A percentile compares a stretch with the other conserved stretches of the same genome.
These are phyloP conservation scores for Temnothorax longispinosus DNA, from an alignment of 1,140 invertebrate genomes.

Conservation along the genomic window DNA sequence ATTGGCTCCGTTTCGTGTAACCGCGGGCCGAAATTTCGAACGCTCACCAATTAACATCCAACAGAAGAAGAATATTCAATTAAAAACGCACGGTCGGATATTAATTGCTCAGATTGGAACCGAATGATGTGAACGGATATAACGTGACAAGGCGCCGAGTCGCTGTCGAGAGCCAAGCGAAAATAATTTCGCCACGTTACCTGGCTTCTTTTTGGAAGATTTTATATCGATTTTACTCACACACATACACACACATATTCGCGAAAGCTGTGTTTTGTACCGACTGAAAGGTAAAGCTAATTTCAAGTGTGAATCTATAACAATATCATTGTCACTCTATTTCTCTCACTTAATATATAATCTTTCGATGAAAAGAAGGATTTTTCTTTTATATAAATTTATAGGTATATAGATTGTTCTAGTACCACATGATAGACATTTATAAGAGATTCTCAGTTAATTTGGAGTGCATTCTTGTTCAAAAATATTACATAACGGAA, in stretches of 20 bases:
- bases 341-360: neutral
- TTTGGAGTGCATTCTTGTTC: neutral
- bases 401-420: neutral
- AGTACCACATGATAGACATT: neutral
- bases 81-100: constrained; percentile 14
- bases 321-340: neutral
- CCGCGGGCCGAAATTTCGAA: constrained; percentile 39
- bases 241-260: neutral
- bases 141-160: neutral
- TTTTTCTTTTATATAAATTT: neutral
- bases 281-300: neutral
- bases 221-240: neutral
- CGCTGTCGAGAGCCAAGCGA: neutral
- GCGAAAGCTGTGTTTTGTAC: neutral
- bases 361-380: neutral
- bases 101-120: constrained; percentile 34
- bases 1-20: constrained; percentile 27
- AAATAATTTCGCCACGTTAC: constrained; percentile 20
- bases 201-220: neutral
- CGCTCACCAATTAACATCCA: constrained; percentile 9
- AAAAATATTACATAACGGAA: neutral
- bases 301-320: neutral
- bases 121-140: neutral
- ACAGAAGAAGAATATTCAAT: constrained; percentile 23
- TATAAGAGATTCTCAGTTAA: neutral